Evolutionary conservation across 53 echinoderm and acorn worm species (phyloP).

Genomic region (Holothuria leucospilota): DNA sequence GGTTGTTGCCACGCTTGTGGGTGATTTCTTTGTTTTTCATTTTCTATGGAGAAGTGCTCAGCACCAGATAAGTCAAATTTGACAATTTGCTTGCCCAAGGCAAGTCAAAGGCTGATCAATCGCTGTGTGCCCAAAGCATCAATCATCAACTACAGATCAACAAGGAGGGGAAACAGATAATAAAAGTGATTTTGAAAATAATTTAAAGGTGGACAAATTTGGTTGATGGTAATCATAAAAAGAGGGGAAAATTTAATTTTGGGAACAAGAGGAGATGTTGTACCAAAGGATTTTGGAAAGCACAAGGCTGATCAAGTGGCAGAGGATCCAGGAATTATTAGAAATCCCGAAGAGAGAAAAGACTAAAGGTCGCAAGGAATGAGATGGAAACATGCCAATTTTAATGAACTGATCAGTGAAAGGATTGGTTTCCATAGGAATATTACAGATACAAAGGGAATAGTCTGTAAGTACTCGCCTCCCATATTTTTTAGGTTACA

Average conservation of each 20-base stretch:
- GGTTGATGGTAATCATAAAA: not conserved
- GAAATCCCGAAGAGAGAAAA: constrained; percentile 71
- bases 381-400: constrained; percentile 86
- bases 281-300: not conserved
- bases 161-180: not conserved
- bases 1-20: constrained; percentile 69
- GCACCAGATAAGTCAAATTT: constrained; percentile 6
- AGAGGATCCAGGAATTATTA: constrained; percentile 76
- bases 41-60: constrained; percentile 73
- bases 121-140: not conserved
- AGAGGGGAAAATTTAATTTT: not conserved
- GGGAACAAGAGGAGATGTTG: not conserved
- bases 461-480: constrained; percentile 77
- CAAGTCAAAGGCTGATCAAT: too few species aligned
- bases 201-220: not conserved
- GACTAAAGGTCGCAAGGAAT: constrained; percentile 84
- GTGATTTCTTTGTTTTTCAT: constrained; percentile 79
- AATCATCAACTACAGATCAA: not conserved
- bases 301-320: not conserved
- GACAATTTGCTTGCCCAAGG: too few species aligned
- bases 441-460: constrained; percentile 89
- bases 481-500: not conserved
- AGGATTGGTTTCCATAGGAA: constrained; percentile 89
- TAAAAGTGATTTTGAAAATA: not conserved
- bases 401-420: constrained; percentile 91